Evolutionary conservation across 23 tunicate species (phyloP).

Genomic region (Phallusia fumigata): DNA sequence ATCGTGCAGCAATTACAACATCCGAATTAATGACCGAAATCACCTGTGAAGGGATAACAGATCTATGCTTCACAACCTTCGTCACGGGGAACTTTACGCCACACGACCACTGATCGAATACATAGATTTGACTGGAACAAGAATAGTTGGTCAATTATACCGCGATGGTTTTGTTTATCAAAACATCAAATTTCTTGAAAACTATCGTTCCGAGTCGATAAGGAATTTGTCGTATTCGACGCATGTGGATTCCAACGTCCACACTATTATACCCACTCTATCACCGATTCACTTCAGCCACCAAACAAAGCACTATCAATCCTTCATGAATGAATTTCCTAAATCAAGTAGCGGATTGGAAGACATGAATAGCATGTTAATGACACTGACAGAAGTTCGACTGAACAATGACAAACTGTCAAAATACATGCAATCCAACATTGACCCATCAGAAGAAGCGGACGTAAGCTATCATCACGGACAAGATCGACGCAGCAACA

Average conservation of each 20-base stretch:
- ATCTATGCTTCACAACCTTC: neutral
- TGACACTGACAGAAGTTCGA: neutral
- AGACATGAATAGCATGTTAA: neutral
- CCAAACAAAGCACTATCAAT: neutral
- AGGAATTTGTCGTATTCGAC: neutral
- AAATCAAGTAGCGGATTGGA: neutral
- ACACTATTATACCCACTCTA: neutral
- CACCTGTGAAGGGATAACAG: neutral
- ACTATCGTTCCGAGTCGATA: neutral
- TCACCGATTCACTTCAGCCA: neutral
- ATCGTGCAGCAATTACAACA: neutral
- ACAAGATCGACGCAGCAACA: too few species aligned
- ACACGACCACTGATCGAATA: constrained; percentile 4
- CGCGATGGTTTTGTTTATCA: constrained; percentile 13
- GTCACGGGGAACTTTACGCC: neutral
- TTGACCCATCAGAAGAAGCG: neutral
- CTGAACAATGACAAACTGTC: neutral
- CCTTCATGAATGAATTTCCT: constrained; percentile 13
- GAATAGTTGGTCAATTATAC: neutral
- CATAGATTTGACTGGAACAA: neutral
- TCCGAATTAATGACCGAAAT: neutral
- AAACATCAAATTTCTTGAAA: constrained; percentile 5
- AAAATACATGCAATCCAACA: neutral
- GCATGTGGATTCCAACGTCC: neutral
- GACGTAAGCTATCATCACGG: neutral